phyloP scores from a whole-genome alignment of 2,888 invertebrate genomes.

The Brachypterus glaber region DNA sequence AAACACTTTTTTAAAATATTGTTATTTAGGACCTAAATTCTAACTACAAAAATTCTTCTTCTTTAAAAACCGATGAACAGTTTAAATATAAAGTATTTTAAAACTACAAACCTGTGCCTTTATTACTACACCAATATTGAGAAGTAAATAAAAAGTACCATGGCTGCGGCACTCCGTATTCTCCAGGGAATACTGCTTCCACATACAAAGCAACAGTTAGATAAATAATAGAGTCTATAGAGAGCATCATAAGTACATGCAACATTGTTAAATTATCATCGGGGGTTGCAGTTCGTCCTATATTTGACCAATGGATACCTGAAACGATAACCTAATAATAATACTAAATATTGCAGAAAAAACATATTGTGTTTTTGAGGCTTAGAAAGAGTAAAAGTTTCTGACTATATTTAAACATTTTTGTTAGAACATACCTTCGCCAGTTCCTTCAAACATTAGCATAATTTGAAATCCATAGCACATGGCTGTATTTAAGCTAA shows the following conservation, averaged over 20 bases:
- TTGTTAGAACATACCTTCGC: conserved; percentile 55
- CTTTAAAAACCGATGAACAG: no score
- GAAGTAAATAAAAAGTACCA: conserved; percentile 70
- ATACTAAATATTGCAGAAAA: no score
- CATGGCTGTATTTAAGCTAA: conserved; percentile 73
- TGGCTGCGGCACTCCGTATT: conserved; percentile 70
- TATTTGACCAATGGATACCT: conserved; percentile 55
- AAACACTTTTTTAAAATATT: no score
- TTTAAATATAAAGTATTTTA: no score
- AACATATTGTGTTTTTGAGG: no score
- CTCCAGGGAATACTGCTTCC: conserved; percentile 79
- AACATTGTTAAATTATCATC: conserved; percentile 63
- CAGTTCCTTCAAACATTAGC: conserved; percentile 60
- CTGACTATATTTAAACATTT: no score
- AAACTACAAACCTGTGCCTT: conserved; percentile 41
- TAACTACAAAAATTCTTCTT: no score
- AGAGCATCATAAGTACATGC: conserved; percentile 60
- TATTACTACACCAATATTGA: conserved; percentile 45
- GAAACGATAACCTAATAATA: no score
- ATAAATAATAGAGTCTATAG: conserved; percentile 60
- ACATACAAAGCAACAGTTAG: conserved; percentile 71
- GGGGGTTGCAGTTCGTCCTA: conserved; percentile 52
- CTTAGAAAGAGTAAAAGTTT: no score
- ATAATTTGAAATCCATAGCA: conserved; percentile 67
- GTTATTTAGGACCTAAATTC: no score